Conservation (phyloP, 2,888 invertebrate species). For the Tipula vernalis region DNA sequence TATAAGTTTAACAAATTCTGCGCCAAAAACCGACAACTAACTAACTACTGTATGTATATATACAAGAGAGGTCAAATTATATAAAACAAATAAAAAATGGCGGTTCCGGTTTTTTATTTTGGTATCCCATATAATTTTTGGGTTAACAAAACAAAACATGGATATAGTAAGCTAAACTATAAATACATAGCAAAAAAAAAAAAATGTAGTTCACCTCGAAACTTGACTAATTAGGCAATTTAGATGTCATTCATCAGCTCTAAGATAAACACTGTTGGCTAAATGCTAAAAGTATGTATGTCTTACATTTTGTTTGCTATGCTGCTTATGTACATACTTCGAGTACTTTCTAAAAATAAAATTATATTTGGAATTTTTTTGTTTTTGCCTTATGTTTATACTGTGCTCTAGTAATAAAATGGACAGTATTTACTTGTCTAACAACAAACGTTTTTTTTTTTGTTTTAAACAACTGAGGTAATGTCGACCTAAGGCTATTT, state of each 20-base stretch:
- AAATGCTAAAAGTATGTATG: not conserved
- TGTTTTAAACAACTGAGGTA: not conserved
- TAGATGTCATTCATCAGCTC: not conserved
- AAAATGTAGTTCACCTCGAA: conserved; percentile 4
- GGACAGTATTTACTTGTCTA: not conserved
- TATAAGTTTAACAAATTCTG: not conserved
- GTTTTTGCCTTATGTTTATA: not conserved
- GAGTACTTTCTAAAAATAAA: not conserved
- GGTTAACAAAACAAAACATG: not conserved
- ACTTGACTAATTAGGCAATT: conserved; percentile 4
- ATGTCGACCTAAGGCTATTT: not conserved
- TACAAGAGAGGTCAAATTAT: not conserved
- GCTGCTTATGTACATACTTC: not conserved
- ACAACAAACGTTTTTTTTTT: not conserved
- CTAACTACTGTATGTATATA: too few species aligned
- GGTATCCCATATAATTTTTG: not conserved
- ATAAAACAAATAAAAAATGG: not conserved
- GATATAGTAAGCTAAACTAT: not conserved
- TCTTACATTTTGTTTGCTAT: not conserved
- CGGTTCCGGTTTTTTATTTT: not conserved
- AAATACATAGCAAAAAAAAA: not conserved
- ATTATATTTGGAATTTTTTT: not conserved
- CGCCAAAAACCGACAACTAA: not conserved
- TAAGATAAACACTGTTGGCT: not conserved
- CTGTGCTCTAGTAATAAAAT: not conserved